Conservation (phyloP, 2,888 invertebrate genomes). For the Mycalesis mineus region DNA sequence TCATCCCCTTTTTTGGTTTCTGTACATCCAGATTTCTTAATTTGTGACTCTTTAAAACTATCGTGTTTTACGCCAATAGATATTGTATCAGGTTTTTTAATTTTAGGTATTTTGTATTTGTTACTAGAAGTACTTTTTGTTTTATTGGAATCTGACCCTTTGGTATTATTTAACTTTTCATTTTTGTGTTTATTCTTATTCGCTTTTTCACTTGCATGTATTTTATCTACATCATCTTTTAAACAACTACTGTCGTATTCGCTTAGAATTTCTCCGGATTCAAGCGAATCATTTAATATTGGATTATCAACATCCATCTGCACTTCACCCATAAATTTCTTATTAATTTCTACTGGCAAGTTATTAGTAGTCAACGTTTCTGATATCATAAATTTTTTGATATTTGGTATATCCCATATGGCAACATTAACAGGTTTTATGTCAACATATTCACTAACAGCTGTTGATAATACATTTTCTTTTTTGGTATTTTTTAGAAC, state of each 20-base stretch:
- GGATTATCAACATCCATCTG: constrained; percentile 46
- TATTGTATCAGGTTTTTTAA: constrained; percentile 20
- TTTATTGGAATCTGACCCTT: not conserved
- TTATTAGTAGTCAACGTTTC: constrained; percentile 35
- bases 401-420: constrained; percentile 38
- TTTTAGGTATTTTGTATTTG: constrained; percentile 40
- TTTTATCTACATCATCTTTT: not conserved
- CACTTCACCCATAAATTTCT: constrained; percentile 40
- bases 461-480: constrained; percentile 40
- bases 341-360: constrained; percentile 27
- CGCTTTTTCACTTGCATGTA: not conserved
- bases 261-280: constrained; percentile 44
- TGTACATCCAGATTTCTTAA: not conserved
- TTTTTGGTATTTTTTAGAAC: constrained; percentile 39
- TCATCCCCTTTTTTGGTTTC: not conserved
- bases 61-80: not conserved
- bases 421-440: constrained; percentile 43
- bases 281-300: constrained; percentile 37
- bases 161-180: not conserved
- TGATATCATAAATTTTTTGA: constrained; percentile 39
- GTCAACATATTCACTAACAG: constrained; percentile 42
- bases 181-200: not conserved
- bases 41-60: not conserved
- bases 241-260: constrained; percentile 6
- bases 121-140: not conserved